phyloP scores from a whole-genome alignment of 2,113 vertebrate genomes.

The Rhineura floridana region DNA sequence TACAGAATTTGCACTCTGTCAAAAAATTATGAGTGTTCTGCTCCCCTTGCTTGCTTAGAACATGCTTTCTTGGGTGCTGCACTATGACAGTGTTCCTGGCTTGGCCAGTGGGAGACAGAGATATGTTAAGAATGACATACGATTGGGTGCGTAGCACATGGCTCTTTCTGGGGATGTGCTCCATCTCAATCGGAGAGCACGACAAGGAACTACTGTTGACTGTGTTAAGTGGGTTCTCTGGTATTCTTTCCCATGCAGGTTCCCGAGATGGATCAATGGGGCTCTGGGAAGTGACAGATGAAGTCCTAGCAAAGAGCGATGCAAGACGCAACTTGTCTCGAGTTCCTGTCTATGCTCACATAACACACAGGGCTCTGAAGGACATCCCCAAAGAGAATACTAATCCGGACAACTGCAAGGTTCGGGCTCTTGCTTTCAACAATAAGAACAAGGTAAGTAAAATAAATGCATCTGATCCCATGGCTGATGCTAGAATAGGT shows the following conservation, averaged over 20 bases:
- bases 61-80: background rate
- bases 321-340: constrained; percentile 80
- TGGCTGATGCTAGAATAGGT: background rate
- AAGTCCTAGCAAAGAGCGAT: constrained; percentile 85
- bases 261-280: constrained; percentile 98
- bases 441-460: constrained; percentile 89
- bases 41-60: background rate
- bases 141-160: background rate
- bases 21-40: background rate
- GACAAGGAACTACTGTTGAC: background rate
- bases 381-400: constrained; percentile 97
- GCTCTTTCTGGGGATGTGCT: background rate
- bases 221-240: constrained; percentile 3
- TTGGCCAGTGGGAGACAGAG: background rate
- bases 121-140: background rate
- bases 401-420: constrained; percentile 96
- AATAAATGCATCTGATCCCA: background rate
- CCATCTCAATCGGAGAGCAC: background rate
- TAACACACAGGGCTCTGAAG: constrained; percentile 92
- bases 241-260: constrained; percentile 73
- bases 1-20: background rate
- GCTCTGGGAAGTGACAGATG: constrained; percentile 95
- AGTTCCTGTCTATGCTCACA: constrained; percentile 92
- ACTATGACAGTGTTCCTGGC: background rate
- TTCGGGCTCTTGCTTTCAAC: constrained; percentile 96